Base-by-base conservation (phyloP, 1,140 invertebrate species). In the Neodiprion pinetum region DNA sequence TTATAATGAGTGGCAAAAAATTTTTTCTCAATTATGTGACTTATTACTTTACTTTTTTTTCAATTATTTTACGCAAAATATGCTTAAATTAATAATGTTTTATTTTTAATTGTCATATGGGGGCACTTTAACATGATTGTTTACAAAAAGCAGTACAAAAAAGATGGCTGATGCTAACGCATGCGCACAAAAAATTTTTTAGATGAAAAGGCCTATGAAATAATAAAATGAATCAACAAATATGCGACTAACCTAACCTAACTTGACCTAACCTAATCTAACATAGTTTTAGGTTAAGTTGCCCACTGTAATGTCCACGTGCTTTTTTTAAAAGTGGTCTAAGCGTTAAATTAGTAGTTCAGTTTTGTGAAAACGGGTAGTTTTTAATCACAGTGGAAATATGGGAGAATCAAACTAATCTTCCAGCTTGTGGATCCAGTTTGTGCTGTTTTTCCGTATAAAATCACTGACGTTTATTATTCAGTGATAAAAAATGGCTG, bases 221-320 rank as follows among this genome's bases (percentile, higher is more conserved):
- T 1, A 0, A 61, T 61, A 9, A 3, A 61, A 14, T 61, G 53
- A 61, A 61, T 61, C 5, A 61, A 61, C 74, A 80, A 53, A 70
- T 80, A 61, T 80, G 80, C 75, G 84, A 74, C 77, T 84, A 47
- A 74, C 80, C 21, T 40, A 47, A 69, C 40, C 40, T 21, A 69
- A 69, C 61, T 1, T 65, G 1, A 65, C 12, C 14, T n/a, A 66
- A 21, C 14, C 21, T 14, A 66, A 14, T 11, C 47, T 70, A 70
- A 28, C 68, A 14, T 86, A 11, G 23, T 48, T 70, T 12, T 70
- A 48, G 47, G 68, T 28, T 28, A 70, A 14, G 68, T 40, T 40
- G 28, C 28, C 28, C 28, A 5, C 5, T 70, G 68, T 28, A 7
- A 11, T 14, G 53, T 9, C 53, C 53, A 61, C 53, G 53, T 61